Conservation (phyloP, 2,888 invertebrate species). For the Apodemia mormo region DNA sequence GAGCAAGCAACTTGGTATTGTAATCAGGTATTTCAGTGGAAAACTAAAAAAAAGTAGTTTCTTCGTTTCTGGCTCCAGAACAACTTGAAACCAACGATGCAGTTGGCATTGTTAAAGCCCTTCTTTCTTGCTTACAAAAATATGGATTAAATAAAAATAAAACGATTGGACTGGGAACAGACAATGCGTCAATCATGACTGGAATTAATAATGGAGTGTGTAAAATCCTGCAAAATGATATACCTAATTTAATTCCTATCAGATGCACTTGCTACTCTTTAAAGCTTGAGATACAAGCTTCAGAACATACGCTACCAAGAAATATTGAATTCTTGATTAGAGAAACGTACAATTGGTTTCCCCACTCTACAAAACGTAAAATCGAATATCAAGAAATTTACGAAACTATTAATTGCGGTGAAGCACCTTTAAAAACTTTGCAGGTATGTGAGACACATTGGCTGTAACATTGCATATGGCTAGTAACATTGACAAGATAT, state of each 20-base stretch:
- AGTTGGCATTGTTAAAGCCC: constrained; percentile 30
- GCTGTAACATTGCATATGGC: background rate
- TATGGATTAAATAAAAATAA: constrained; percentile 1
- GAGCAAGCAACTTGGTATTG: constrained; percentile 11
- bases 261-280: constrained; percentile 29
- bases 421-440: constrained; percentile 11
- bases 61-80: constrained; percentile 31
- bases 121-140: constrained; percentile 5
- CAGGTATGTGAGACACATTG: constrained; percentile 7
- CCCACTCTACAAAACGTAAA: constrained; percentile 18
- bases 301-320: constrained; percentile 38
- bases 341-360: constrained; percentile 26
- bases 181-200: constrained; percentile 44
- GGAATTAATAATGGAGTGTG: constrained; percentile 41
- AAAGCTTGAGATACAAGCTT: no score
- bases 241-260: constrained; percentile 11
- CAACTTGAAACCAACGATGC: constrained; percentile 36
- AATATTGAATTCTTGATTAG: constrained; percentile 33
- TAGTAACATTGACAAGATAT: constrained; percentile 27
- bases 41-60: constrained; percentile 24
- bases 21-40: constrained; percentile 35
- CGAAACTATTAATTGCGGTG: constrained; percentile 4
- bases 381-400: constrained; percentile 10
- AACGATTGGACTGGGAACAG: constrained; percentile 35
- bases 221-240: constrained; percentile 32